These are phyloP conservation scores for Drosophila albomicans DNA, from an alignment of 1,140 invertebrate species.

Conservation along the genomic window DNA sequence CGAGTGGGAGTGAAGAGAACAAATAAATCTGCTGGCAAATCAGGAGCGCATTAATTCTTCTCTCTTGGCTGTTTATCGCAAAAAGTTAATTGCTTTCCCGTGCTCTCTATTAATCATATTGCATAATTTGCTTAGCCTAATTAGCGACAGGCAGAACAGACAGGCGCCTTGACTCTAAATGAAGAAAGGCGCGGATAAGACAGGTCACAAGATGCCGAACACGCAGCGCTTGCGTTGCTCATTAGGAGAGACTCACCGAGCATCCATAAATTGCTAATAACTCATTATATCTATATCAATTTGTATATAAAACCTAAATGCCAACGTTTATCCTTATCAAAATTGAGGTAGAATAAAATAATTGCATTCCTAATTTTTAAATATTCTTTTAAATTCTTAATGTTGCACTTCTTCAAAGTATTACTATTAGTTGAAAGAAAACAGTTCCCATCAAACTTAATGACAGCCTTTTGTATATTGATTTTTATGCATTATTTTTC, in stretches of 20 bases:
- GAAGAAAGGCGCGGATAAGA: constrained; percentile 14
- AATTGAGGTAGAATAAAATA: too few species aligned
- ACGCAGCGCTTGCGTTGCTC: constrained; percentile 24
- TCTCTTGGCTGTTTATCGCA: constrained; percentile 55
- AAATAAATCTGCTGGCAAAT: constrained; percentile 62
- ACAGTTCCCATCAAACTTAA: too few species aligned
- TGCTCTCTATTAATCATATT: constrained; percentile 77
- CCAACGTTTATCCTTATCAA: too few species aligned
- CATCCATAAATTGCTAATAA: constrained; percentile 14
- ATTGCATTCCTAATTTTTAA: too few species aligned
- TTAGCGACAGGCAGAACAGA: constrained; percentile 53
- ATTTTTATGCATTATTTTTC: too few species aligned
- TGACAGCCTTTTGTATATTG: too few species aligned
- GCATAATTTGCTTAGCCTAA: constrained; percentile 78
- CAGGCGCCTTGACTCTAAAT: neutral
- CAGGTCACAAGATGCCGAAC: constrained; percentile 2
- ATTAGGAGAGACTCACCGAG: constrained; percentile 13
- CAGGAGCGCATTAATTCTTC: constrained; percentile 47
- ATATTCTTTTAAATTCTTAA: too few species aligned
- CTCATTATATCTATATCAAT: constrained; percentile 9
- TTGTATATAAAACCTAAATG: neutral
- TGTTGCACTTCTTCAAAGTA: too few species aligned
- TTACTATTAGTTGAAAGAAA: too few species aligned
- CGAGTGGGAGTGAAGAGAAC: neutral
- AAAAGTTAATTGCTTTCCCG: constrained; percentile 74